Evolutionary conservation across 2,113 vertebrate species (phyloP).

Genomic region (Fregata magnificens): DNA sequence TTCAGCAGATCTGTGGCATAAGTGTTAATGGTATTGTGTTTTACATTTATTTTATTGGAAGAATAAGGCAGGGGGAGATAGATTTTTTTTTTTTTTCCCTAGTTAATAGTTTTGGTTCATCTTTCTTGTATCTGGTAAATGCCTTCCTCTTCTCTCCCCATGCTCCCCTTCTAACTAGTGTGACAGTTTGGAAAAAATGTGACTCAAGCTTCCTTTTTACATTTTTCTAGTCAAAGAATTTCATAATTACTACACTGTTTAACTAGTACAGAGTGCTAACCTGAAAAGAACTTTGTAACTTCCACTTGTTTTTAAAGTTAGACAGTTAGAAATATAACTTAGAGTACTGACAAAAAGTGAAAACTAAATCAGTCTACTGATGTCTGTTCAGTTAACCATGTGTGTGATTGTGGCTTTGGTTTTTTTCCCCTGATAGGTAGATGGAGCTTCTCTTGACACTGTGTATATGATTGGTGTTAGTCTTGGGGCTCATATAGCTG

Average conservation of each 20-base stretch:
- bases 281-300: neutral
- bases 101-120: neutral
- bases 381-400: neutral
- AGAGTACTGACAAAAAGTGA: neutral
- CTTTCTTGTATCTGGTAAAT: neutral
- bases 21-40: neutral
- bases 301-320: neutral
- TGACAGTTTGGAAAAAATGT: neutral
- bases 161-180: neutral
- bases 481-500: conserved; percentile 94
- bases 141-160: neutral
- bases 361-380: neutral
- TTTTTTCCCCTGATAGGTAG: conserved; percentile 65
- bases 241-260: neutral
- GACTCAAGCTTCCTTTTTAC: neutral
- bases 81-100: neutral
- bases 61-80: neutral
- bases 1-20: neutral
- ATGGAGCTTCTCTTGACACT: conserved; percentile 81
- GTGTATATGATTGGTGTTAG: conserved; percentile 91
- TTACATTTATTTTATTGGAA: neutral
- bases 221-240: neutral
- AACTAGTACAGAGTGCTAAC: neutral
- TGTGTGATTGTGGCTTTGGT: neutral
- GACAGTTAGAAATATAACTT: neutral